Base-by-base conservation (phyloP, 2,113 vertebrate species). In the Poeciliopsis retropinna region DNA sequence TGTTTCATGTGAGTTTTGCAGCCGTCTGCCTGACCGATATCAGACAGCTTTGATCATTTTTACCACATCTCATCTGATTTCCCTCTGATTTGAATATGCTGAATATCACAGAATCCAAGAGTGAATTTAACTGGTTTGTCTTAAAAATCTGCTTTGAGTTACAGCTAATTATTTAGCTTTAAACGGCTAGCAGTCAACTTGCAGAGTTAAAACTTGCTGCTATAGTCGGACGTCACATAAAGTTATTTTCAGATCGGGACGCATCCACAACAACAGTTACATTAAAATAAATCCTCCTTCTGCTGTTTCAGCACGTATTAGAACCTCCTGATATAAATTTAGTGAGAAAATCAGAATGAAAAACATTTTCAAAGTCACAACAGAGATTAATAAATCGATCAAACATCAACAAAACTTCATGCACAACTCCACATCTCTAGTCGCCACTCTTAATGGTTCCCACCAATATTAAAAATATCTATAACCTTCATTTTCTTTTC, bases 1-100 rank as follows among this genome's bases (percentile, higher is more conserved):
- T 80, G 80, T 84, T 78, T 77, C 44, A 64, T 78, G 72, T 76
- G 73, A 86, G 67, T 76, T 64, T 81, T 70, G 77, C 61, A 81
- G 64, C 62, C 71, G 47, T 79, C 67, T 67, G 70, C 73, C 64
- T 80, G 82, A 70, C 67, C 73, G 64, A 85, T 69, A 78, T 70
- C 57, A 73, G 77, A 82, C 60, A 28, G 10, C 10, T 37, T 9
- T 37, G 34, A 37, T 37, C 34, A 12, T 37, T 37, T 60, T 54
- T 67, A 68, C 74, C 66, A 0, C 27, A 31, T 66, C 44, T 78
- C 39, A 39, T 62, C 31, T 37, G 32, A 32, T 72, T 73, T 70
- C 22, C 64, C 70, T 72, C n/a, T 61, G 15, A 44, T 73, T 51
- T 76, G 39, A 28, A 27, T 44, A 27, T 64, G 15, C 31, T 68